Evolutionary conservation across 2,797 vertebrate species (phyloP), one percentile per base, ranked within the genome.

Genomic region (Epinephelus awoara): DNA sequence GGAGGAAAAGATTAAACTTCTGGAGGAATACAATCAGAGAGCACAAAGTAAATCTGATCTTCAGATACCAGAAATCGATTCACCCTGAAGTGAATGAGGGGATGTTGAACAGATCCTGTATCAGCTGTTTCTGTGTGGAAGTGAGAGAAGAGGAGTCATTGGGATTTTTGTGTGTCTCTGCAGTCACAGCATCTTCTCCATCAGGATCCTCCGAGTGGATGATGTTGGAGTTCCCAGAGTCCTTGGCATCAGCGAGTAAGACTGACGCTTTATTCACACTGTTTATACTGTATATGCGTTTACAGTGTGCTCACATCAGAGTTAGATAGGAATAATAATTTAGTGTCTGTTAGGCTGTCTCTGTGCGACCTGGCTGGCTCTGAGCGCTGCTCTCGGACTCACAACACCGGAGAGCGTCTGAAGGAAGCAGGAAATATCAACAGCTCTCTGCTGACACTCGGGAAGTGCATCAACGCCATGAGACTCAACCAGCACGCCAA

Each of bases 381-480:
- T 0, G 98, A 99, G 89, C 95, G 98, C 76, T 97, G 93, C 54
- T 95, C 96, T 38, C 97, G 96, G 74, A 98, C 97, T 2, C 96
- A 93, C 12, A 99, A 97, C 86, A 96, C 94, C 71, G 98, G 97
- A 42, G 96, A 97, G 13, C 92, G 98, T 4, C 89, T 99, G 72
- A 98, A 97, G 90, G 98, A 99, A 84, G 96, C 97, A 0, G 97
- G 97, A 21, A 99, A 97, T 75, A 99, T 99, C 90, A 99, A 99
- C 85, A 96, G 89, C 11, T 99, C 98, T 1, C 93, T 99, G 75
- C 82, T 98, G 62, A 96, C 94, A 21, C 95, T 99, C 1, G 96
- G 98, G 63, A 99, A 99, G 87, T 99, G 98, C 87, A 97, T 99
- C 79, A 96, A 81, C 10, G 96, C 97, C 62, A 93, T 99, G 85